Evolutionary conservation across 2,113 vertebrate genomes (phyloP).

Genomic region (Tor tambroides): DNA sequence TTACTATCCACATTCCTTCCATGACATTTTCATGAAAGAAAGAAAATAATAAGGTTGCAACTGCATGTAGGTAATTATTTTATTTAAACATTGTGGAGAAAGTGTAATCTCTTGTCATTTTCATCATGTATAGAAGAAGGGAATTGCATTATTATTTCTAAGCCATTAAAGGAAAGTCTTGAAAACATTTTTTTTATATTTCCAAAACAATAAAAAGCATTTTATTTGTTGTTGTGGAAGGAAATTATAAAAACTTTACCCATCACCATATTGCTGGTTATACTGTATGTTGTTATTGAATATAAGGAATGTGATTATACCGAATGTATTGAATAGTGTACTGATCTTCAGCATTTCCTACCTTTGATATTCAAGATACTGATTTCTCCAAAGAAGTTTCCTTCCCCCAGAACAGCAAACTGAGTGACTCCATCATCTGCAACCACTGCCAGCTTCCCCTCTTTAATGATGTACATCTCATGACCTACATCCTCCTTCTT

Average conservation of each 20-base stretch:
- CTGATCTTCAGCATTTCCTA: constrained; percentile 51
- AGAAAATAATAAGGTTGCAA: neutral
- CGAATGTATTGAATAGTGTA: neutral
- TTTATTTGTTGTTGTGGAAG: neutral
- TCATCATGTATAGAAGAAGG: no score
- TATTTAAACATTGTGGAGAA: neutral
- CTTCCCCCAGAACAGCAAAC: constrained; percentile 84
- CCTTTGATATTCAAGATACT: constrained; percentile 95
- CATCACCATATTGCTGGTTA: neutral
- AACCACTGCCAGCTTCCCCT: constrained; percentile 89
- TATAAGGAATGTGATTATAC: neutral
- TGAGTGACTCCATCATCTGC: constrained; percentile 86
- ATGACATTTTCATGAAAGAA: neutral
- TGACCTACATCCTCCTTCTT: constrained; percentile 88
- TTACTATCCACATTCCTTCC: neutral
- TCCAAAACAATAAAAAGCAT: neutral
- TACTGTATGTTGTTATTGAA: neutral
- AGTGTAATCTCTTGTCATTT: neutral
- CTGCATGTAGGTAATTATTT: neutral
- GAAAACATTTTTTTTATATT: neutral
- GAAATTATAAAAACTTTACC: neutral
- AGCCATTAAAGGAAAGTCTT: neutral
- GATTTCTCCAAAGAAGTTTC: constrained; percentile 95
- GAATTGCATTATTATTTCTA: neutral
- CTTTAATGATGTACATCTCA: constrained; percentile 94